Evolutionary conservation across 2,888 invertebrate species (phyloP).

Genomic region (Leptura quadrifasciata): DNA sequence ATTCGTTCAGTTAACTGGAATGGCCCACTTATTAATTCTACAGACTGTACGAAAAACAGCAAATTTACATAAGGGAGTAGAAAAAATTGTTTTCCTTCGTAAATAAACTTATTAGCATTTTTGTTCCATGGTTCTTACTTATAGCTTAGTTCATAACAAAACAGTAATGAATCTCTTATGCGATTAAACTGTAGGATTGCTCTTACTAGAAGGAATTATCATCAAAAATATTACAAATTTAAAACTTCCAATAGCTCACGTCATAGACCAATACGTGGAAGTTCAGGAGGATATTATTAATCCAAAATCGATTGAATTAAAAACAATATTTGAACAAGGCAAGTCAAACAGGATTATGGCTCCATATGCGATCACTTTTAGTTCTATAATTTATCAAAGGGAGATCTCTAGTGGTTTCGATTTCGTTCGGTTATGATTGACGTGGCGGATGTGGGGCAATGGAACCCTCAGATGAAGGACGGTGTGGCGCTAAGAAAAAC

Average conservation of each 20-base stretch:
- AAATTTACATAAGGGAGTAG: too few species aligned
- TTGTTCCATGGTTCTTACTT: too few species aligned
- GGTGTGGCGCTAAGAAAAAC: constrained; percentile 42
- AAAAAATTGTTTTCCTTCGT: too few species aligned
- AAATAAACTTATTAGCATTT: too few species aligned
- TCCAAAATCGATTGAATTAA: constrained; percentile 44
- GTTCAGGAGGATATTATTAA: constrained; percentile 9
- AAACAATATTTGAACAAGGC: constrained; percentile 45
- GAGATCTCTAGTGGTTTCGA: constrained; percentile 38
- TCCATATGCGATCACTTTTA: constrained; percentile 28
- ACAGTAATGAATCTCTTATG: too few species aligned
- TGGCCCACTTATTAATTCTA: too few species aligned
- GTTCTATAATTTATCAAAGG: constrained; percentile 34
- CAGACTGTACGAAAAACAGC: too few species aligned
- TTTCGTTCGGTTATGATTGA: constrained; percentile 40
- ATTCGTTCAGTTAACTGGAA: too few species aligned
- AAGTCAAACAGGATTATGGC: constrained; percentile 35
- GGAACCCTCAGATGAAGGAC: constrained; percentile 40
- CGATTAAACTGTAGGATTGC: too few species aligned
- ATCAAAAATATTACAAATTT: background rate
- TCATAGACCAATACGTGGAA: background rate
- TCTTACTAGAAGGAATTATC: background rate
- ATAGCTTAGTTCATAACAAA: too few species aligned
- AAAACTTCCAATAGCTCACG: background rate
- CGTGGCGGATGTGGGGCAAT: constrained; percentile 45